These are phyloP conservation scores for Xiphophorus hellerii DNA, from an alignment of 2,113 vertebrate species.

Conservation along the genomic window DNA sequence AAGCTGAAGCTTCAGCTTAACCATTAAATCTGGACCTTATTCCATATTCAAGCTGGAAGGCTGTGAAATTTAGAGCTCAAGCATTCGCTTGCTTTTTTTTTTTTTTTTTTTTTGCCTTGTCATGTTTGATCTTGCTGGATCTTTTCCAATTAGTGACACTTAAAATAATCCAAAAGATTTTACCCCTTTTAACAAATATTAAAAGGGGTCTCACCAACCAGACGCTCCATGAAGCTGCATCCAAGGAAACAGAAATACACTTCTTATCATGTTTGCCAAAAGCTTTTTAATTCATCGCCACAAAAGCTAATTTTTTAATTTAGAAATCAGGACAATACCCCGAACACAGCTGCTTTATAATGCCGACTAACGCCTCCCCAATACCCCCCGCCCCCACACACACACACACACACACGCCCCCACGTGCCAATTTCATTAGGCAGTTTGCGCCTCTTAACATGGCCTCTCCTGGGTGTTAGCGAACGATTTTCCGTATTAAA, in stretches of 20 bases:
- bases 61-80: too few relatives aligned
- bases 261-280: conserved; percentile 9
- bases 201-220: neutral
- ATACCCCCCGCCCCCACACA: neutral
- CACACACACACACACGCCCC: conserved; percentile 19
- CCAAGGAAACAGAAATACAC: neutral
- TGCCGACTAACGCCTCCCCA: conserved; percentile 10
- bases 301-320: conserved; percentile 35
- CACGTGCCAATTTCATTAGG: conserved; percentile 60
- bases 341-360: conserved; percentile 57
- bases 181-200: too few relatives aligned
- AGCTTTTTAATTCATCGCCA: conserved; percentile 27
- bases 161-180: neutral
- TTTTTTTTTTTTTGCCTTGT: neutral
- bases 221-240: neutral
- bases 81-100: neutral
- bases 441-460: conserved; percentile 61
- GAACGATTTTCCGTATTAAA: conserved; percentile 66
- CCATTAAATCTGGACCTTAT: too few relatives aligned
- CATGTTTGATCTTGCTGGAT: neutral
- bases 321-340: conserved; percentile 33
- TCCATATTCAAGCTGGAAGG: too few relatives aligned
- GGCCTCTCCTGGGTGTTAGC: conserved; percentile 67
- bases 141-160: neutral
- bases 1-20: too few relatives aligned